Evolutionary conservation across 2,797 vertebrate genomes (phyloP).

Genomic region (Chelon labrosus): DNA sequence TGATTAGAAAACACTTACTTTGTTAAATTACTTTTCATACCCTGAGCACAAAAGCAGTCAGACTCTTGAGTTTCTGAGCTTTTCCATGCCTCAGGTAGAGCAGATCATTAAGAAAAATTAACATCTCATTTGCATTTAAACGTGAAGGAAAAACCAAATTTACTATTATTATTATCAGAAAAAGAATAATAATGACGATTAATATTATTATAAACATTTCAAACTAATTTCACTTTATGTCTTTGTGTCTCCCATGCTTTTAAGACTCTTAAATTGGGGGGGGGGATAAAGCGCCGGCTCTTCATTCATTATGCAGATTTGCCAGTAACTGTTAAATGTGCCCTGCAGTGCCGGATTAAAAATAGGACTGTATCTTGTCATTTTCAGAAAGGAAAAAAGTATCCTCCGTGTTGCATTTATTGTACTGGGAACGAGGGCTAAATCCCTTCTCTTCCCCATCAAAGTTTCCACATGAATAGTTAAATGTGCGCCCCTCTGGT

Average conservation of each 20-base stretch:
- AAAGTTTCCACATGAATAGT: slow-evolving; percentile 84
- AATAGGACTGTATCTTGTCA: slow-evolving; percentile 84
- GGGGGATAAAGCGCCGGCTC: slow-evolving; percentile 77
- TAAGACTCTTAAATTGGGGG: slow-evolving; percentile 58
- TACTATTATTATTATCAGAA: slow-evolving; percentile 19
- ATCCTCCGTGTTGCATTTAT: slow-evolving; percentile 77
- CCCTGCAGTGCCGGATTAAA: slow-evolving; percentile 89
- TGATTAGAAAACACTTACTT: slow-evolving; percentile 84
- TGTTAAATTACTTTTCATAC: slow-evolving; percentile 85
- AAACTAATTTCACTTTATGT: slow-evolving; percentile 13
- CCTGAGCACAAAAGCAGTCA: slow-evolving; percentile 80
- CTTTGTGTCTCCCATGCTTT: slow-evolving; percentile 51
- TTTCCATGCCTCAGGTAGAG: slow-evolving; percentile 77
- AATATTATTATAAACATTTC: neutral
- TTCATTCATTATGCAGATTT: slow-evolving; percentile 93
- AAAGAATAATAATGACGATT: neutral
- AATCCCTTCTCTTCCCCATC: slow-evolving; percentile 66
- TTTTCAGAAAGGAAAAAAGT: slow-evolving; percentile 66
- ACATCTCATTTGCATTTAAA: slow-evolving; percentile 86
- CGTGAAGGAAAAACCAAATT: slow-evolving; percentile 53
- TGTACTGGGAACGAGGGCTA: slow-evolving; percentile 77
- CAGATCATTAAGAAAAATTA: slow-evolving; percentile 86
- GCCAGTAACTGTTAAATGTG: slow-evolving; percentile 89
- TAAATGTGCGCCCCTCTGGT: slow-evolving; percentile 80
- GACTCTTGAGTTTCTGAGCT: slow-evolving; percentile 74